Evolutionary conservation across 2,113 vertebrate species (phyloP).

Genomic region (Tetraodon nigroviridis): DNA sequence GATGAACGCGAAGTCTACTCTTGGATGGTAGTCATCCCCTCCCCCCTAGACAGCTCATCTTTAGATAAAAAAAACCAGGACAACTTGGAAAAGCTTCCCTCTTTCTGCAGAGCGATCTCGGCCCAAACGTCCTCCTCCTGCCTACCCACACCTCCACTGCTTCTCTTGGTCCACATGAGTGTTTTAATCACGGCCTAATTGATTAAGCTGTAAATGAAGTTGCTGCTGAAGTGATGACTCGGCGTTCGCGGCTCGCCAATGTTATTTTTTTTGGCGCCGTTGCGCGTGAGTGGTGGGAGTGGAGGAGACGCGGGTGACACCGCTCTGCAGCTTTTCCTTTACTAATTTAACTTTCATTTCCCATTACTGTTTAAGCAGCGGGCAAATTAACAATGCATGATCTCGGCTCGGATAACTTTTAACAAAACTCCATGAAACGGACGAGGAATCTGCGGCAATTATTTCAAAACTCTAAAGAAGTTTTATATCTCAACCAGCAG

Average conservation of each 20-base stretch:
- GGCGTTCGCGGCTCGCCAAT: slow-evolving; percentile 9
- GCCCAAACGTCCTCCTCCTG: slow-evolving; percentile 43
- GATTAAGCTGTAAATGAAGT: slow-evolving; percentile 55
- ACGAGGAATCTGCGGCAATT: slow-evolving; percentile 26
- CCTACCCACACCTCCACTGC: slow-evolving; percentile 43
- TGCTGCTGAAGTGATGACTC: slow-evolving; percentile 48
- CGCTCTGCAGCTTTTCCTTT: slow-evolving; percentile 10
- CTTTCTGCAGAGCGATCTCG: slow-evolving; percentile 32
- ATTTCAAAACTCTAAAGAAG: slow-evolving; percentile 12
- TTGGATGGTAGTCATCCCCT: too few species aligned
- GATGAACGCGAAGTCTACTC: too few species aligned
- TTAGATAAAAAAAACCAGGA: too few species aligned
- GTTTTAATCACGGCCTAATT: slow-evolving; percentile 66
- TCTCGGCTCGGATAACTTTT: slow-evolving; percentile 20
- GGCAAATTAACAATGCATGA: slow-evolving; percentile 37
- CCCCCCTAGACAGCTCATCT: background rate
- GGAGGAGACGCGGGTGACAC: slow-evolving; percentile 4
- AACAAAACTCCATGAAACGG: slow-evolving; percentile 34
- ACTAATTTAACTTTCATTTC: slow-evolving; percentile 21
- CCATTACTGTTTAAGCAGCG: slow-evolving; percentile 6
- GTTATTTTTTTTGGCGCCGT: slow-evolving; percentile 13
- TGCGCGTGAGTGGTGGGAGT: slow-evolving; percentile 3
- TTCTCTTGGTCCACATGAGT: slow-evolving; percentile 45
- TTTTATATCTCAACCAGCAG: too few species aligned
- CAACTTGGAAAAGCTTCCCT: background rate